These are phyloP conservation scores for Anastrepha ludens DNA, from an alignment of 1,140 invertebrate species.

Conservation along the genomic window DNA sequence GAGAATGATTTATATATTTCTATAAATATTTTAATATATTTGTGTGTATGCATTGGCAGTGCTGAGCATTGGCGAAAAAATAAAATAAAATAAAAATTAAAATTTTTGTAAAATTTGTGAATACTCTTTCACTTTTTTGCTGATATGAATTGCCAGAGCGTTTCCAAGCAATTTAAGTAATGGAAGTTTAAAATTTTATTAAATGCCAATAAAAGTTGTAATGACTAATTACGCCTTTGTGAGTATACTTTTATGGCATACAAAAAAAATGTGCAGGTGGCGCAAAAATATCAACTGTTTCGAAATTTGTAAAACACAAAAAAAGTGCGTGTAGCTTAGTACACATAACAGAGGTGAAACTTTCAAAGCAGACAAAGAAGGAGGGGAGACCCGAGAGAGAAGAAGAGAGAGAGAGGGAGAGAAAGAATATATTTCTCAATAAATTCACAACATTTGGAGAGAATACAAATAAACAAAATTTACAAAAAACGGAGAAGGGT, in stretches of 20 bases:
- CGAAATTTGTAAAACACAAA: too few relatives aligned
- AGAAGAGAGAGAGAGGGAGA: too few relatives aligned
- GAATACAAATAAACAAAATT: too few relatives aligned
- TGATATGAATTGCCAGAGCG: not conserved
- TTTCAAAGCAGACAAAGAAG: too few relatives aligned
- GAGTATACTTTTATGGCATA: not conserved
- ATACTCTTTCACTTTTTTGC: not conserved
- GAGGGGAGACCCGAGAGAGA: too few relatives aligned
- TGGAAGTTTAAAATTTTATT: slow-evolving; percentile 8
- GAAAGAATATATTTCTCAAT: too few relatives aligned
- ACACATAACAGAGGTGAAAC: too few relatives aligned
- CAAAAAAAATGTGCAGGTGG: not conserved
- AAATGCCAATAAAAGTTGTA: not conserved
- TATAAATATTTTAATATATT: not conserved
- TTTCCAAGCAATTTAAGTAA: slow-evolving; percentile 21
- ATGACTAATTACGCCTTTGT: not conserved
- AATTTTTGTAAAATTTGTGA: not conserved
- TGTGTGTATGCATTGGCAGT: not conserved
- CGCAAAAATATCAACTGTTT: not conserved
- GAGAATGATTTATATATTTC: slow-evolving; percentile 5
- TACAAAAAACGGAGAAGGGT: too few relatives aligned
- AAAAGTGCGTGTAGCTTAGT: too few relatives aligned
- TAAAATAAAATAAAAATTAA: not conserved
- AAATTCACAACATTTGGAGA: too few relatives aligned
- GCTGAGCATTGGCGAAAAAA: not conserved